phyloP scores from a whole-genome alignment of 2,113 vertebrate genomes.

The Ovibos moschatus region DNA sequence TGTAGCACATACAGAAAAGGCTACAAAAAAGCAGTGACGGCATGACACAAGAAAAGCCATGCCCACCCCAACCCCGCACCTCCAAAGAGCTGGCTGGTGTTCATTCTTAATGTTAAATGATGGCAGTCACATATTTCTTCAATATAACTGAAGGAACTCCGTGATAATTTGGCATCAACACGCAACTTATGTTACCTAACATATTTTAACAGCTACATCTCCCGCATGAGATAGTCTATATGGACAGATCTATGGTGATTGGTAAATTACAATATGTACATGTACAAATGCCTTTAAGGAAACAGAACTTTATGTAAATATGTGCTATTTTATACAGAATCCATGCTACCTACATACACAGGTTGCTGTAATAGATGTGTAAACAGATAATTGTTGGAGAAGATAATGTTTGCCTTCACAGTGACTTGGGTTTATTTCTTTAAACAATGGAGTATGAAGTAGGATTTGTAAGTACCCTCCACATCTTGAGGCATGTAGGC shows the following conservation, averaged over 20 bases:
- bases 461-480: background rate
- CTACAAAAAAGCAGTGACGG: background rate
- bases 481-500: conserved; percentile 15
- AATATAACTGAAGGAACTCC: conserved; percentile 62
- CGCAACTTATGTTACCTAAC: conserved; percentile 74
- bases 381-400: conserved; percentile 13
- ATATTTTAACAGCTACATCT: conserved; percentile 69
- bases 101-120: conserved; percentile 53
- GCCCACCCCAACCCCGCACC: too few species aligned
- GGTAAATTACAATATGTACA: conserved; percentile 64
- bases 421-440: conserved; percentile 8
- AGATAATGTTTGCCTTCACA: conserved; percentile 33
- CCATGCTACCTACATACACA: background rate
- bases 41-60: background rate
- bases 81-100: background rate
- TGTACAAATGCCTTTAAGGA: conserved; percentile 60
- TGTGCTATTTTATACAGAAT: conserved; percentile 30
- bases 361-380: background rate
- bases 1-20: background rate
- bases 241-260: conserved; percentile 60
- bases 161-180: conserved; percentile 70
- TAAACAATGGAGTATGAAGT: background rate
- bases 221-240: conserved; percentile 57
- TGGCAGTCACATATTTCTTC: conserved; percentile 61
- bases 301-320: conserved; percentile 54